Conservation (phyloP, 2,113 vertebrate species). For the Ceratotherium simum region DNA sequence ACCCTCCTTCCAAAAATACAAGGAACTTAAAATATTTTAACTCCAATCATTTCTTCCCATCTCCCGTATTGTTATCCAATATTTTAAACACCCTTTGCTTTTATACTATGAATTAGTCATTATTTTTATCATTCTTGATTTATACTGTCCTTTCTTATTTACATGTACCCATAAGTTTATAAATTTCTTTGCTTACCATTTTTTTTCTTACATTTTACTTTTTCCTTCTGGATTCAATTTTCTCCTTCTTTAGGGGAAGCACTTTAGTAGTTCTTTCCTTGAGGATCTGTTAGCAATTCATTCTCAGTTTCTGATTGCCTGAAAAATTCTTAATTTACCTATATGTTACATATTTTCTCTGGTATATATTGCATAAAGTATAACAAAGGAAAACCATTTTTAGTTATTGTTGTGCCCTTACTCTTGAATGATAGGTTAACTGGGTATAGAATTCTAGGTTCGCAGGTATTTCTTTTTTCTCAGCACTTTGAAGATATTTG, state of each 20-base stretch:
- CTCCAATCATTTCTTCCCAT: neutral
- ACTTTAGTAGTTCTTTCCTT: neutral
- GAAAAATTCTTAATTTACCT: neutral
- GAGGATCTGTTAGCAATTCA: neutral
- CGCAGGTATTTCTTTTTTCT: neutral
- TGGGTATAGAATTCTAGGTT: conserved; percentile 69
- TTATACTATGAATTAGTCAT: neutral
- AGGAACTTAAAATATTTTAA: neutral
- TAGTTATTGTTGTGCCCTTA: neutral
- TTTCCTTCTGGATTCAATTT: conserved; percentile 5
- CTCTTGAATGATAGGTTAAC: conserved; percentile 55
- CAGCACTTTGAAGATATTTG: neutral
- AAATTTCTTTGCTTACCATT: neutral
- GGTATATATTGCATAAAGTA: neutral
- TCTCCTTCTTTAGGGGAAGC: neutral
- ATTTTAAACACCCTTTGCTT: conserved; percentile 33
- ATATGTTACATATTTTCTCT: conserved; percentile 13
- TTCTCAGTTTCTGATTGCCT: neutral
- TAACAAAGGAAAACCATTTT: neutral
- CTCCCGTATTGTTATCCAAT: neutral
- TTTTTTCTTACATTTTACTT: neutral
- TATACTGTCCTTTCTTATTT: neutral
- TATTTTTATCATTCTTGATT: neutral
- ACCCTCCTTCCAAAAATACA: neutral
- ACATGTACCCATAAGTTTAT: neutral